A percentile compares a stretch with the other conserved stretches of the same genome.
Conservation (phyloP, 2,888 invertebrate genomes). For the Diarsia mendica region DNA sequence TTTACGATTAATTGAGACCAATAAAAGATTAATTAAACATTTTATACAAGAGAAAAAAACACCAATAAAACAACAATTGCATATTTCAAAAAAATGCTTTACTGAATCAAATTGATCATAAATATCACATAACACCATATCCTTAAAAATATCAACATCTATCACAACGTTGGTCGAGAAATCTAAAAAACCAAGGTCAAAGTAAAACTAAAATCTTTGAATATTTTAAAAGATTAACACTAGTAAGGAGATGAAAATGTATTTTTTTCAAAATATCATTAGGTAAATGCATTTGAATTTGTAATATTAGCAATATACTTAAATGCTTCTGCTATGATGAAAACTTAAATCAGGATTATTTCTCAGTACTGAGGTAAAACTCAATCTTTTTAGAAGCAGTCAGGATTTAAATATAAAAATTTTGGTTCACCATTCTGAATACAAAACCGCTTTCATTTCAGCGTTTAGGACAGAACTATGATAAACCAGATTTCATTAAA, state of each 20-base stretch:
- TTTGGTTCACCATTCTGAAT: slow-evolving; percentile 28
- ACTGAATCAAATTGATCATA: slow-evolving; percentile 29
- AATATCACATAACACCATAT: slow-evolving; percentile 39
- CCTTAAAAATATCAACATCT: slow-evolving; percentile 41
- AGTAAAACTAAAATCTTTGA: neutral
- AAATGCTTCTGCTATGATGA: neutral
- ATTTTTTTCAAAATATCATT: slow-evolving; percentile 16
- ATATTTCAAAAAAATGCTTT: slow-evolving; percentile 33
- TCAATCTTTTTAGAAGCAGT: neutral
- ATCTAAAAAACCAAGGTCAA: neutral
- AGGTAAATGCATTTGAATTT: slow-evolving; percentile 13
- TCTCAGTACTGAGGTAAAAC: neutral
- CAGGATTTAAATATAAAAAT: neutral
- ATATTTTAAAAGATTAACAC: slow-evolving; percentile 7
- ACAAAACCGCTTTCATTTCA: slow-evolving; percentile 7
- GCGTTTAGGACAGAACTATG: slow-evolving; percentile 22
- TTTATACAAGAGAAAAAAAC: neutral
- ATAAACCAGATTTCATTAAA: slow-evolving; percentile 1
- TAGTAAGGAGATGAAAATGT: neutral
- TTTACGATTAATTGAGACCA: no score
- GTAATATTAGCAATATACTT: neutral
- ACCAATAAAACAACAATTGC: slow-evolving; percentile 15
- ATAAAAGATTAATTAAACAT: neutral
- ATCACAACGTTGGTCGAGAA: slow-evolving; percentile 36
- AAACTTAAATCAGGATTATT: neutral